Percentiles rank a stretch among this genome's conserved stretches.
Conservation (phyloP, 2,797 vertebrate genomes). For the Schizothorax lantsangensis region DNA sequence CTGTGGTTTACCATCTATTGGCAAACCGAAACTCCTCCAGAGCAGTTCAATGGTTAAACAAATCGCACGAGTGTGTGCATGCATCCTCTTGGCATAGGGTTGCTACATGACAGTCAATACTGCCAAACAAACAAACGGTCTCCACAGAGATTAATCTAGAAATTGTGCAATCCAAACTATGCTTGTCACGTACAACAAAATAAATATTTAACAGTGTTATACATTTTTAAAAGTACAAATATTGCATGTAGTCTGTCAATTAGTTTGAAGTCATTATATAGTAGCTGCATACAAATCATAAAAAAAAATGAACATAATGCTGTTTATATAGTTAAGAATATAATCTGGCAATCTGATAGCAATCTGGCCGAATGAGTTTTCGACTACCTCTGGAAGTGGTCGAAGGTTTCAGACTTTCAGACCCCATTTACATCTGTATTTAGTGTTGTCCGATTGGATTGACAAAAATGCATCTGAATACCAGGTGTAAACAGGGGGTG, state of each 20-base stretch:
- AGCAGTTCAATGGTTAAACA: background rate
- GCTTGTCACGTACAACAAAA: background rate
- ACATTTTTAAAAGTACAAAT: background rate
- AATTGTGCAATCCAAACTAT: constrained; percentile 1
- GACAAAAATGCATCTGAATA: too few relatives aligned
- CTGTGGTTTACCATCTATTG: background rate
- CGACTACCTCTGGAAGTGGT: too few relatives aligned
- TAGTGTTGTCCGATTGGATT: too few relatives aligned
- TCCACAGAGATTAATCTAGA: background rate
- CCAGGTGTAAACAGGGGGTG: too few relatives aligned
- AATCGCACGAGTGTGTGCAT: background rate
- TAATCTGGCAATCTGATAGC: too few relatives aligned
- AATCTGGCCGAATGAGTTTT: too few relatives aligned
- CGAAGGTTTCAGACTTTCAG: too few relatives aligned
- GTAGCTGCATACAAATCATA: background rate
- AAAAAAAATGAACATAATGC: background rate
- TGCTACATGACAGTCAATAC: background rate
- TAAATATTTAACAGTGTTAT: background rate
- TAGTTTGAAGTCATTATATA: background rate
- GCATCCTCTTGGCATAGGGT: background rate
- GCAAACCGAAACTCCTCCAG: background rate
- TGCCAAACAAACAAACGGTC: background rate
- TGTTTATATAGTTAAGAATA: background rate
- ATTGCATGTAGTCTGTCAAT: background rate
- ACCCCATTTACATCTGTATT: too few relatives aligned